phyloP scores from a whole-genome alignment of 1,140 invertebrate species.

The Drosophila sulfurigaster region DNA sequence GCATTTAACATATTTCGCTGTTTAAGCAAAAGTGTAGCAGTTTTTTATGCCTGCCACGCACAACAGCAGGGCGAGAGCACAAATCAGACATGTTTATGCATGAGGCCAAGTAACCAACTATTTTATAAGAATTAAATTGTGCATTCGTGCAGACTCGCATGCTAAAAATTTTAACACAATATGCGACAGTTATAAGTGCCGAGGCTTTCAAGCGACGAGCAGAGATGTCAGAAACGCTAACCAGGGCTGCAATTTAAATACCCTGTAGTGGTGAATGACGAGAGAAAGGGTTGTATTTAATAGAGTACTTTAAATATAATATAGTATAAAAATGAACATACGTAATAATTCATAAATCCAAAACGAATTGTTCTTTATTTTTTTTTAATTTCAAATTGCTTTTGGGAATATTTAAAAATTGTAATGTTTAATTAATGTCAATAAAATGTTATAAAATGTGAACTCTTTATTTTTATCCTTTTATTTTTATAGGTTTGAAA shows the following conservation, averaged over 20 bases:
- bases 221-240: background rate
- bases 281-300: background rate
- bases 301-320: too few relatives aligned
- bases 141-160: conserved; percentile 6
- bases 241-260: background rate
- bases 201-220: background rate
- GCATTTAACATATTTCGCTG: background rate
- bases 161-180: conserved; percentile 13
- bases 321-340: too few relatives aligned
- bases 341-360: too few relatives aligned
- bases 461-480: too few relatives aligned
- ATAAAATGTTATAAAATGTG: too few relatives aligned
- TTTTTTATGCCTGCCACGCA: conserved; percentile 2
- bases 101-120: conserved; percentile 11
- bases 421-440: too few relatives aligned
- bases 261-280: background rate
- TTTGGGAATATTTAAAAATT: too few relatives aligned
- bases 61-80: background rate
- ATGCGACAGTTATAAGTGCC: conserved; percentile 13
- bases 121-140: conserved; percentile 25
- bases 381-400: too few relatives aligned
- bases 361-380: too few relatives aligned
- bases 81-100: conserved; percentile 22
- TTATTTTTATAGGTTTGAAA: too few relatives aligned
- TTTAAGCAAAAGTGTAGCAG: background rate